These are phyloP conservation scores for Macquaria ambigua DNA, from an alignment of 2,113 vertebrate species.

Conservation along the genomic window DNA sequence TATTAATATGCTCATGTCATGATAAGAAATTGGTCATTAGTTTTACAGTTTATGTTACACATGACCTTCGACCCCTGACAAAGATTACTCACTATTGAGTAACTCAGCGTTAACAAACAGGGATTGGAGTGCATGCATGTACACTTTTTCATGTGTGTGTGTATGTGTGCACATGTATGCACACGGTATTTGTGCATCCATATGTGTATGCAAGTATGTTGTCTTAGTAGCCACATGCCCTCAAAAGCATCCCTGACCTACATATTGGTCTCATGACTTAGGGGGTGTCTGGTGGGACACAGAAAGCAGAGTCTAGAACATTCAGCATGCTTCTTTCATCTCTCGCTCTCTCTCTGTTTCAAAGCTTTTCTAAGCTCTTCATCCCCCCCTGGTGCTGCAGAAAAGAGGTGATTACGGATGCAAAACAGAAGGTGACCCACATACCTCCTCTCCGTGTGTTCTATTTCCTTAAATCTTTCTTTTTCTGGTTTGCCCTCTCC, in stretches of 20 bases:
- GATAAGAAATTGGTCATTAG: background rate
- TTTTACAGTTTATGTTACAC: background rate
- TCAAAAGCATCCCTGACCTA: conserved; percentile 33
- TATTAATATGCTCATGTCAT: background rate
- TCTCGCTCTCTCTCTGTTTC: conserved; percentile 9
- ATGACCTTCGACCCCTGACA: background rate
- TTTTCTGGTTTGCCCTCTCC: conserved; percentile 24
- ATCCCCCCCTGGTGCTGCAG: conserved; percentile 66
- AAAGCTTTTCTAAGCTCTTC: conserved; percentile 47
- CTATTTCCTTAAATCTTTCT: conserved; percentile 3
- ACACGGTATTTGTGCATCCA: background rate
- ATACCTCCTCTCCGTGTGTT: conserved; percentile 31
- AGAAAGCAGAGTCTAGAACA: conserved; percentile 23
- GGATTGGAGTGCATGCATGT: background rate
- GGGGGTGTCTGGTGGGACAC: conserved; percentile 19
- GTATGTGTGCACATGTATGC: background rate
- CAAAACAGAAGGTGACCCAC: conserved; percentile 57
- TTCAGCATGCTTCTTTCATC: conserved; percentile 22
- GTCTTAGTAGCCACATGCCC: background rate
- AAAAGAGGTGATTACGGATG: conserved; percentile 50
- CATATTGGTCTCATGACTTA: conserved; percentile 34
- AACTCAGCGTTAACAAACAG: background rate
- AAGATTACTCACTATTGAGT: background rate
- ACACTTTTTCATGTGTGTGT: too few species aligned
- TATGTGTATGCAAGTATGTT: background rate